phyloP scores from a whole-genome alignment of 2,888 invertebrate genomes.

The Antitype chi region DNA sequence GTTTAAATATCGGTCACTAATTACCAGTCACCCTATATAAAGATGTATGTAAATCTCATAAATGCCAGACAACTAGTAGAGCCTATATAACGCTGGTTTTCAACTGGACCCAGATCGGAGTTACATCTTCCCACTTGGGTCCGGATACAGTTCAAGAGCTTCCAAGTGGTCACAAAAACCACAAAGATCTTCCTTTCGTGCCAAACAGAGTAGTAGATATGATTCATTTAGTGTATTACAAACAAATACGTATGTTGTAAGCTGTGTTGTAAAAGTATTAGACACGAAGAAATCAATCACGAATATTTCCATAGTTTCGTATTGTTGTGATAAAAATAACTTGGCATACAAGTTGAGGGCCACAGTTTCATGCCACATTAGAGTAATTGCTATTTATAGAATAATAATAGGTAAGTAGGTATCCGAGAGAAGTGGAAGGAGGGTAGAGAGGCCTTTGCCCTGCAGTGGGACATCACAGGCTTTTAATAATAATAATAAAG shows the following conservation, averaged over 20 bases:
- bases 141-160: too few species aligned
- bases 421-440: too few species aligned
- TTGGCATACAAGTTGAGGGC: slow-evolving; percentile 8
- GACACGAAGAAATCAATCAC: slow-evolving; percentile 34
- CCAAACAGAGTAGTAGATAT: background rate
- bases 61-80: too few species aligned
- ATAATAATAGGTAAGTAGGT: slow-evolving; percentile 2
- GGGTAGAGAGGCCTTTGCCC: too few species aligned
- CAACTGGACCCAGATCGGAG: background rate
- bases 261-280: slow-evolving; percentile 12
- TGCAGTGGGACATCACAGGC: too few species aligned
- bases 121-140: background rate
- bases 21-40: too few species aligned
- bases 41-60: too few species aligned
- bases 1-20: too few species aligned
- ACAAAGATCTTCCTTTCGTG: background rate
- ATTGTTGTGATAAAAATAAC: slow-evolving; percentile 28
- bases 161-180: background rate
- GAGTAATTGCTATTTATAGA: background rate
- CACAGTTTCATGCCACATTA: slow-evolving; percentile 3
- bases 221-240: background rate
- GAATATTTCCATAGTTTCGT: slow-evolving; percentile 16
- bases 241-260: background rate
- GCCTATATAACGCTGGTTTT: too few species aligned
- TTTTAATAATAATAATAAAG: too few species aligned